Percentiles rank a stretch among this genome's conserved stretches.
These are phyloP conservation scores for Coenonympha glycerion DNA, from an alignment of 2,888 invertebrate genomes.

Conservation along the genomic window DNA sequence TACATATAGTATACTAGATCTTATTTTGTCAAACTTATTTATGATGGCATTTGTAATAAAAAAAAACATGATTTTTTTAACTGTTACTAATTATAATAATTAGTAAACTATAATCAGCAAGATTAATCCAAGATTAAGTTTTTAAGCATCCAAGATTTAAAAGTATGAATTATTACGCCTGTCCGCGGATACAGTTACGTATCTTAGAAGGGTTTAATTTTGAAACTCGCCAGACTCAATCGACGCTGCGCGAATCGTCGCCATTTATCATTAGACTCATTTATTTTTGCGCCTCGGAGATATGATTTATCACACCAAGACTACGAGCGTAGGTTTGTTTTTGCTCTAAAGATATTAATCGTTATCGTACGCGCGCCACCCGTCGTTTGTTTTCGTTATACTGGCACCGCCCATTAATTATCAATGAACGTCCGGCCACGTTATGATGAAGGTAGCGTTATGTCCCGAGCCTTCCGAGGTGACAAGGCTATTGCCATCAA, in stretches of 20 bases:
- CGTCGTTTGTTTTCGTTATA: conserved; percentile 75
- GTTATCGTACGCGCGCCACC: conserved; percentile 69
- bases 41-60: no score
- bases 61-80: no score
- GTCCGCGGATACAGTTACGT: conserved; percentile 12
- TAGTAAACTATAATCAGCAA: no score
- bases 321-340: conserved; percentile 70
- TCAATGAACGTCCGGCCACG: conserved; percentile 71
- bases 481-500: conserved; percentile 70
- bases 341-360: conserved; percentile 75
- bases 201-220: conserved; percentile 47
- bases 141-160: neutral
- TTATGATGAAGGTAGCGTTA: conserved; percentile 69
- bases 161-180: conserved; percentile 9
- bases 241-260: conserved; percentile 55
- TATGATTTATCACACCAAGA: conserved; percentile 73
- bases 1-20: no score
- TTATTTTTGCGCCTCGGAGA: conserved; percentile 73
- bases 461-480: conserved; percentile 69
- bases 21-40: no score
- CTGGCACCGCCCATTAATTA: conserved; percentile 73
- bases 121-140: no score
- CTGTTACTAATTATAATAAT: no score
- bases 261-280: conserved; percentile 75
- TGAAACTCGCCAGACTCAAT: conserved; percentile 60